Conservation (phyloP, 2,797 vertebrate species). For the Astyanax mexicanus region DNA sequence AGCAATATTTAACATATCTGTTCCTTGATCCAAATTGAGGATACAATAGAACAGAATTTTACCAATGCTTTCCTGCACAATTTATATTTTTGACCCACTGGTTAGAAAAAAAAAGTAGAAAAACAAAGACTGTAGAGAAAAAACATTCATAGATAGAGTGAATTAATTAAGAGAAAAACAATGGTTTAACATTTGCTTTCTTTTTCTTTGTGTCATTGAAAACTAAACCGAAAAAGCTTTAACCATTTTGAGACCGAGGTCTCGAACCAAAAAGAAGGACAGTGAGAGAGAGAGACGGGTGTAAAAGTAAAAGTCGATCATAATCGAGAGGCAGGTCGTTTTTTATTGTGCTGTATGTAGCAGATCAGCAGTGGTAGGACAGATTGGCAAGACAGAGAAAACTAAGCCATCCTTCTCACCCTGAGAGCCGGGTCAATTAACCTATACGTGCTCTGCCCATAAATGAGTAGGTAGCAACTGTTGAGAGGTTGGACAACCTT, state of each 20-base stretch:
- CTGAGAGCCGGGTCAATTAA: background rate
- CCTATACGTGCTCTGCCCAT: background rate
- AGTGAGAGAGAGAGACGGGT: constrained; percentile 40
- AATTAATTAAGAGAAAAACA: constrained; percentile 65
- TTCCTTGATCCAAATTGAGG: background rate
- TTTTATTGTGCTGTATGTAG: background rate
- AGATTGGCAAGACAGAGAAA: background rate
- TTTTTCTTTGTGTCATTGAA: constrained; percentile 56
- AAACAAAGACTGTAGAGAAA: constrained; percentile 59
- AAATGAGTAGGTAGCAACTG: background rate
- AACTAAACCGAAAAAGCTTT: constrained; percentile 75
- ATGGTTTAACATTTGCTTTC: constrained; percentile 72
- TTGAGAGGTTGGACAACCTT: background rate
- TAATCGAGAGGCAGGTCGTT: constrained; percentile 21
- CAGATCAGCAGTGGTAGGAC: too few relatives aligned
- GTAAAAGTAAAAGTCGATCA: background rate
- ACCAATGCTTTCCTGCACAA: background rate
- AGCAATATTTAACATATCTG: background rate
- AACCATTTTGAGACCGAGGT: constrained; percentile 61
- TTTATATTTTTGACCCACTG: constrained; percentile 51
- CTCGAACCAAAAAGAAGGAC: constrained; percentile 54
- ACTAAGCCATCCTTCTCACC: background rate
- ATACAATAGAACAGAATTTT: constrained; percentile 12
- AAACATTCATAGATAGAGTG: constrained; percentile 70
- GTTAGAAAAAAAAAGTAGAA: constrained; percentile 59